Evolutionary conservation across 2,888 invertebrate species (phyloP).

Genomic region (Timema cristinae): DNA sequence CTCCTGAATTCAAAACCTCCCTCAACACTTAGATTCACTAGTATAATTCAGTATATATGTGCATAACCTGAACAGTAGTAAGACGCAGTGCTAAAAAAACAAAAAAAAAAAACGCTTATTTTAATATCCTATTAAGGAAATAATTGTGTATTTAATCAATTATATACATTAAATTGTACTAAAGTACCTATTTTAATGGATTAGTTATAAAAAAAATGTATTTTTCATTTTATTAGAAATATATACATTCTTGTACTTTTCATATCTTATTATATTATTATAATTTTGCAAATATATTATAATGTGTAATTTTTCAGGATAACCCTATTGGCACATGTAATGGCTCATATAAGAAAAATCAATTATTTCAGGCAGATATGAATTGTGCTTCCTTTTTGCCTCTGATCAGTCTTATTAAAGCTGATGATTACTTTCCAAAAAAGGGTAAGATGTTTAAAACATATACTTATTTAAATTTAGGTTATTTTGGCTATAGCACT

Average conservation of each 20-base stretch:
- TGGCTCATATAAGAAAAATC: slow-evolving; percentile 45
- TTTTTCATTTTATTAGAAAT: not conserved
- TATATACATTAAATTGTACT: not conserved
- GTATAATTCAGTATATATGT: too few species aligned
- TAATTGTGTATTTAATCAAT: not conserved
- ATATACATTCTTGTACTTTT: not conserved
- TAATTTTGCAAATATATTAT: not conserved
- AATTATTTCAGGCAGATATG: slow-evolving; percentile 45
- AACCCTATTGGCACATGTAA: slow-evolving; percentile 51
- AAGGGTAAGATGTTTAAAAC: too few species aligned
- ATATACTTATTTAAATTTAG: too few species aligned
- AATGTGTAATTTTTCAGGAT: slow-evolving; percentile 41
- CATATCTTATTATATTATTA: not conserved
- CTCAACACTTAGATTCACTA: too few species aligned
- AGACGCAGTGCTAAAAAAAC: too few species aligned
- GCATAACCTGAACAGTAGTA: too few species aligned
- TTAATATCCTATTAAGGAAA: not conserved
- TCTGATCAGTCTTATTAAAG: slow-evolving; percentile 47
- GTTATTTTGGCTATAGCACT: too few species aligned
- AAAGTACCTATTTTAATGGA: not conserved
- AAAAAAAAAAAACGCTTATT: too few species aligned
- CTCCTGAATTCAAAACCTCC: not conserved
- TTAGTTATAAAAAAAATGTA: too few species aligned
- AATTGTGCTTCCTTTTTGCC: slow-evolving; percentile 50
- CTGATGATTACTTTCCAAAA: slow-evolving; percentile 41